Percentiles rank a stretch among this genome's conserved stretches.
These are phyloP conservation scores for Poeciliopsis turneri DNA, from an alignment of 2,797 vertebrate species.

Conservation along the genomic window DNA sequence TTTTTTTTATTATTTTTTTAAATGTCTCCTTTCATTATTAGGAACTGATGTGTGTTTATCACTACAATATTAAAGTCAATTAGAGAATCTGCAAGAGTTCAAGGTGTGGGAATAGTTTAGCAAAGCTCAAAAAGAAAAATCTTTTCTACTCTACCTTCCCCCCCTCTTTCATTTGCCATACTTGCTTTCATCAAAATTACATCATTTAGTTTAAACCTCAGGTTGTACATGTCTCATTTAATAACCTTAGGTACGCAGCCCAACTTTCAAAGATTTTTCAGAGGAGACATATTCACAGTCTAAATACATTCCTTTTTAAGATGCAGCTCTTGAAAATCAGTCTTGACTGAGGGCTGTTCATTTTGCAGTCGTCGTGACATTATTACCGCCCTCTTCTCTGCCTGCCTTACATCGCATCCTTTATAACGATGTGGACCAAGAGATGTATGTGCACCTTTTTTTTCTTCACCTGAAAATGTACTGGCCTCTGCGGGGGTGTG, in stretches of 20 bases:
- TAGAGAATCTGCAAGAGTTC: not conserved
- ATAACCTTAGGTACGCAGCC: not conserved
- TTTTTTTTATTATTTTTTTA: not conserved
- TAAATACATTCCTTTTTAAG: constrained; percentile 19
- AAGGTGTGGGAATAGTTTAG: not conserved
- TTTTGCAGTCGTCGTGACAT: constrained; percentile 23
- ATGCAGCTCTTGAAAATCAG: constrained; percentile 15
- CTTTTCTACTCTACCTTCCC: not conserved
- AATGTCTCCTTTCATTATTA: not conserved
- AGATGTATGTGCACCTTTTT: not conserved
- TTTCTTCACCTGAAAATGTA: not conserved
- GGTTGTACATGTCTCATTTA: not conserved
- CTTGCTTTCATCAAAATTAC: not conserved
- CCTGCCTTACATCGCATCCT: constrained; percentile 1
- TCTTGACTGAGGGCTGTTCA: constrained; percentile 23
- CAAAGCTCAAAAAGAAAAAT: constrained; percentile 42
- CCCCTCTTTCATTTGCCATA: not conserved
- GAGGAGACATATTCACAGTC: not conserved
- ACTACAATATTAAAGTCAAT: not conserved
- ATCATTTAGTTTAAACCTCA: not conserved
- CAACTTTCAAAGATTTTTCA: not conserved
- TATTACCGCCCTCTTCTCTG: not conserved
- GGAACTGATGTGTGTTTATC: not conserved
- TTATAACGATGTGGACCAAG: constrained; percentile 9
- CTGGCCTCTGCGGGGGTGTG: constrained; percentile 8